Evolutionary conservation across 2,113 vertebrate genomes (phyloP).

Genomic region (Catharus fuscescens): DNA sequence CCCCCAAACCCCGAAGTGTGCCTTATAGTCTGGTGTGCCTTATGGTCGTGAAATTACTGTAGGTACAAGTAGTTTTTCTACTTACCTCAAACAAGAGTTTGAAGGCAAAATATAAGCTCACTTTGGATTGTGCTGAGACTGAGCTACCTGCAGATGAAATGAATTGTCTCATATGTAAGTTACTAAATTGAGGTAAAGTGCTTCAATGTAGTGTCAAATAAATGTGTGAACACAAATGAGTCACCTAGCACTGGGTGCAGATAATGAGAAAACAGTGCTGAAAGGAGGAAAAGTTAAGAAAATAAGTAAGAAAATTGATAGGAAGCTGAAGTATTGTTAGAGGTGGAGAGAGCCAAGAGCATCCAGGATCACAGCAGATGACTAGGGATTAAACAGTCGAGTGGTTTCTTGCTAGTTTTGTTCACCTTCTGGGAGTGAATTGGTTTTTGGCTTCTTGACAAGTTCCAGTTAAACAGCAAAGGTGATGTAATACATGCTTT

Average conservation of each 20-base stretch:
- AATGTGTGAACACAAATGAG: not conserved
- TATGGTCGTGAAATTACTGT: too few relatives aligned
- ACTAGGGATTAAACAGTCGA: not conserved
- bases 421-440: slow-evolving; percentile 23
- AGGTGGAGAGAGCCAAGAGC: not conserved
- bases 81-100: not conserved
- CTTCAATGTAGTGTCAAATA: not conserved
- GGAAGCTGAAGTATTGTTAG: not conserved
- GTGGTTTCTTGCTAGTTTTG: not conserved
- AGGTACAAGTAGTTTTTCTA: not conserved
- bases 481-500: not conserved
- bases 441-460: not conserved
- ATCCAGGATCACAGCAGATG: not conserved
- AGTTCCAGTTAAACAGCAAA: not conserved
- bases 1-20: too few relatives aligned
- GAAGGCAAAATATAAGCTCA: not conserved
- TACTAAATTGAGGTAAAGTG: not conserved
- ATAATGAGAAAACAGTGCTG: not conserved
- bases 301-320: not conserved
- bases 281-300: not conserved
- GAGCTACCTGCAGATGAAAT: not conserved
- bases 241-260: not conserved
- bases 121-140: not conserved
- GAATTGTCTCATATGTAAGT: not conserved
- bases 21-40: too few relatives aligned